phyloP scores from a whole-genome alignment of 2,888 invertebrate species.

The Dryococelus australis region DNA sequence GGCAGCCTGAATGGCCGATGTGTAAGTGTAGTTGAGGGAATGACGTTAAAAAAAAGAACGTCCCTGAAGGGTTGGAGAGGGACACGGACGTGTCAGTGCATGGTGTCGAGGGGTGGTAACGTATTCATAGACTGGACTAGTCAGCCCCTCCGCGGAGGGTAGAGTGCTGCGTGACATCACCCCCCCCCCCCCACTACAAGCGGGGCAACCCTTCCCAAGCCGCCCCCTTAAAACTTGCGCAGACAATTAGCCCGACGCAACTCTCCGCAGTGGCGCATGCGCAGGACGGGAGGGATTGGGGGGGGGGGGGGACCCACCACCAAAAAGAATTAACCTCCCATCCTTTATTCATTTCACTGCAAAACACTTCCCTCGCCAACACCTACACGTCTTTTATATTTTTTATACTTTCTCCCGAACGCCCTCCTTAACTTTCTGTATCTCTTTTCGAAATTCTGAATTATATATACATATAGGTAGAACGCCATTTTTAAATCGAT shows the following conservation, averaged over 20 bases:
- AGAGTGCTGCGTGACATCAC: background rate
- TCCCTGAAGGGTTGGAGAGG: background rate
- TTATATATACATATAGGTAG: too few relatives aligned
- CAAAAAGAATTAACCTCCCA: background rate
- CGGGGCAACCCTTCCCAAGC: too few relatives aligned
- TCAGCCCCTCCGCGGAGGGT: background rate
- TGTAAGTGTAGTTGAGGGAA: too few relatives aligned
- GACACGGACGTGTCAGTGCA: background rate
- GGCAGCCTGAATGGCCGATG: background rate
- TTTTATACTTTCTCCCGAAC: too few relatives aligned
- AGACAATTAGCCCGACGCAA: background rate
- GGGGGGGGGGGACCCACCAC: background rate
- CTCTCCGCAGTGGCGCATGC: background rate
- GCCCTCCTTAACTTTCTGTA: too few relatives aligned
- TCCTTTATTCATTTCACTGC: background rate
- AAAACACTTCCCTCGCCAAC: background rate
- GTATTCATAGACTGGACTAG: background rate
- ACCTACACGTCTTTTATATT: too few relatives aligned
- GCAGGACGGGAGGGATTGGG: too few relatives aligned
- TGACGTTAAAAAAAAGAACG: background rate
- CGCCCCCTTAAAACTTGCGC: slow-evolving; percentile 16
- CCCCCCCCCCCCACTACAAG: too few relatives aligned
- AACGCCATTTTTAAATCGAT: too few relatives aligned
- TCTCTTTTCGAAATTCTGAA: too few relatives aligned
- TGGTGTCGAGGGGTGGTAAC: background rate